Evolutionary conservation across 2,888 invertebrate genomes (phyloP).

Genomic region (Conops quadrifasciatus): DNA sequence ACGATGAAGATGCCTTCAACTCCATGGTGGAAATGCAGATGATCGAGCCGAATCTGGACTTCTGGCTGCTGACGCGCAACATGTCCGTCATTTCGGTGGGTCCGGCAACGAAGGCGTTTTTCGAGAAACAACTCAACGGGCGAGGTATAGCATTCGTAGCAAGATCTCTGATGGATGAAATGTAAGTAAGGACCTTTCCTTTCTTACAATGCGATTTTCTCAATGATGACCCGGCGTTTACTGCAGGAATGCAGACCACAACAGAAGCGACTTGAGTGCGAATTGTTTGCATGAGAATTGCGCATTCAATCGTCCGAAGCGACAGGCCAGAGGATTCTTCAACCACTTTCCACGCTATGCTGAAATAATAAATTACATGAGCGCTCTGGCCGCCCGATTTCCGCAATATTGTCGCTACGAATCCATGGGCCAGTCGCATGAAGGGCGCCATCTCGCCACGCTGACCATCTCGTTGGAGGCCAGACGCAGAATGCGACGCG

Average conservation of each 20-base stretch:
- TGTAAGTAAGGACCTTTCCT: slow-evolving; percentile 45
- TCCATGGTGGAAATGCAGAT: slow-evolving; percentile 61
- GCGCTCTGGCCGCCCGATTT: slow-evolving; percentile 55
- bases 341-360: slow-evolving; percentile 60
- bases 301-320: slow-evolving; percentile 52
- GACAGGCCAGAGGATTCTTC: slow-evolving; percentile 61
- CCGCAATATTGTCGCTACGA: slow-evolving; percentile 60
- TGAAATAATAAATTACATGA: slow-evolving; percentile 61
- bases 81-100: slow-evolving; percentile 61
- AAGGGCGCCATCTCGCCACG: slow-evolving; percentile 60
- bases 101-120: slow-evolving; percentile 52
- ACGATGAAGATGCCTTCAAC: slow-evolving; percentile 52
- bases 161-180: slow-evolving; percentile 57
- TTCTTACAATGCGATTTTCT: not conserved
- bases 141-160: slow-evolving; percentile 53
- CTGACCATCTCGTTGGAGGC: slow-evolving; percentile 58
- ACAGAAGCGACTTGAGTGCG: slow-evolving; percentile 41
- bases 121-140: slow-evolving; percentile 54
- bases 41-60: slow-evolving; percentile 56
- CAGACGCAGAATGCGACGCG: slow-evolving; percentile 51
- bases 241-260: slow-evolving; percentile 42
- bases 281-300: slow-evolving; percentile 50
- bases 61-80: slow-evolving; percentile 62
- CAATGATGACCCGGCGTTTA: slow-evolving; percentile 21
- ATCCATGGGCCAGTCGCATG: slow-evolving; percentile 57